Evolutionary conservation across 2,888 invertebrate genomes (phyloP), one percentile per base, ranked within the genome.

Genomic region (Meghimatium bilineatum): DNA sequence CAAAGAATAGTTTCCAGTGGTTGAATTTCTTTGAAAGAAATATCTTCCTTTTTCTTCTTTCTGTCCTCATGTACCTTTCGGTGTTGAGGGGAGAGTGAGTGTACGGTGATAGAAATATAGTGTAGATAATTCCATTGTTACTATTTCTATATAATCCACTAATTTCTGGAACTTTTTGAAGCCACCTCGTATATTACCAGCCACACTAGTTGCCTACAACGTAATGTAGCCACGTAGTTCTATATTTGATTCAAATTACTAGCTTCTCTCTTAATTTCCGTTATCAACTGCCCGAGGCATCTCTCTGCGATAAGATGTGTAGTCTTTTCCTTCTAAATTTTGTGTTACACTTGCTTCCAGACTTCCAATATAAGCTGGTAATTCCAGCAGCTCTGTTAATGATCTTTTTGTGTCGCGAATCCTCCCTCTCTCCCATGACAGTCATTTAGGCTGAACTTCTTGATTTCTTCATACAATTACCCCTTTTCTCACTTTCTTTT

Each of bases 401-500:
- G 14, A 74, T 32, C 32, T 44, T 49, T 74, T 52, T 44, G 5
- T 44, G 5, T 44, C 12, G 44, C 44, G n/a, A 34, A 74, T 52
- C 29, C 12, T 52, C 1, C 0, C 49, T 29, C 17, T 52, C 49
- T 52, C 74, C 74, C 74, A 12, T 52, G 49, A 17, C 74, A 74
- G 52, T 20, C 52, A 74, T 74, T 52, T 29, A 52, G 23, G 5
- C 34, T 32, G 29, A 74, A n/a, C n/a, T n/a, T n/a, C 74, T 17
- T 74, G 10, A 49, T 74, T 74, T 74, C 52, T 72, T 44, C 23
- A 44, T n/a, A 20, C 44, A 49, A 72, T 72, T 72, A 44, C 12
- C 44, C 38, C 26, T 38, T 72, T n/a, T 69, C 23, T 72, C 44
- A n/a, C 72, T 72, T 56, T 8, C 23, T 23, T 56, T 72, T 17